Evolutionary conservation across 1,140 invertebrate species (phyloP).

Genomic region (Pararge aegeria): DNA sequence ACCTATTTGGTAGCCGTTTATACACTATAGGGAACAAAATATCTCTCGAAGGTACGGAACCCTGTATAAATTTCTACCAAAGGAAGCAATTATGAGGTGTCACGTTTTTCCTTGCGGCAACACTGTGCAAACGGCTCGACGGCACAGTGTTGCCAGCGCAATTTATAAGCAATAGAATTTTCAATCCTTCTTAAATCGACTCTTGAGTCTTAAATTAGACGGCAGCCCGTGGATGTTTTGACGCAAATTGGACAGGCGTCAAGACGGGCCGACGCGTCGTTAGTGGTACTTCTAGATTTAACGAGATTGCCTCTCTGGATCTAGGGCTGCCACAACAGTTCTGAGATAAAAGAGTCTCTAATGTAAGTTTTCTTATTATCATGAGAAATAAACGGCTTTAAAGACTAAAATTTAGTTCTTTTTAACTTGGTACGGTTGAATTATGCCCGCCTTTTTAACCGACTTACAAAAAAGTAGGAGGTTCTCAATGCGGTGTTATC

Average conservation of each 20-base stretch:
- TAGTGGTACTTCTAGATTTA: constrained; percentile 46
- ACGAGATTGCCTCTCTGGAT: constrained; percentile 42
- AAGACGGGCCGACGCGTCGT: constrained; percentile 37
- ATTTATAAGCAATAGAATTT: constrained; percentile 17
- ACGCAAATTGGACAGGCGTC: constrained; percentile 63
- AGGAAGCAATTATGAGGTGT: constrained; percentile 4
- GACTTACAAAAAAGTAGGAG: too few relatives aligned
- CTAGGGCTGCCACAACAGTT: constrained; percentile 16
- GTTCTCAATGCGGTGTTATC: too few relatives aligned
- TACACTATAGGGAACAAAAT: neutral
- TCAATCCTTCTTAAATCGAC: constrained; percentile 23
- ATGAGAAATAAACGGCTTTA: too few relatives aligned
- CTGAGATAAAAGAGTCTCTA: too few relatives aligned
- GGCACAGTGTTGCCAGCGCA: neutral
- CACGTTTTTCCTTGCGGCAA: constrained; percentile 1
- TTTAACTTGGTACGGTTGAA: too few relatives aligned
- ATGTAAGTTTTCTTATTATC: too few relatives aligned
- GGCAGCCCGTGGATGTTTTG: constrained; percentile 37
- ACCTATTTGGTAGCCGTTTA: too few relatives aligned
- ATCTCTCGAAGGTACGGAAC: neutral
- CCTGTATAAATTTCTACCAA: constrained; percentile 1
- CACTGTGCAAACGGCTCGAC: neutral
- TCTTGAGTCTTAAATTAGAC: constrained; percentile 23
- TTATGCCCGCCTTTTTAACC: too few relatives aligned
- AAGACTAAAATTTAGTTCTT: too few relatives aligned